These are phyloP conservation scores for Hymenochirus boettgeri DNA, from an alignment of 2,113 vertebrate genomes.

Conservation along the genomic window DNA sequence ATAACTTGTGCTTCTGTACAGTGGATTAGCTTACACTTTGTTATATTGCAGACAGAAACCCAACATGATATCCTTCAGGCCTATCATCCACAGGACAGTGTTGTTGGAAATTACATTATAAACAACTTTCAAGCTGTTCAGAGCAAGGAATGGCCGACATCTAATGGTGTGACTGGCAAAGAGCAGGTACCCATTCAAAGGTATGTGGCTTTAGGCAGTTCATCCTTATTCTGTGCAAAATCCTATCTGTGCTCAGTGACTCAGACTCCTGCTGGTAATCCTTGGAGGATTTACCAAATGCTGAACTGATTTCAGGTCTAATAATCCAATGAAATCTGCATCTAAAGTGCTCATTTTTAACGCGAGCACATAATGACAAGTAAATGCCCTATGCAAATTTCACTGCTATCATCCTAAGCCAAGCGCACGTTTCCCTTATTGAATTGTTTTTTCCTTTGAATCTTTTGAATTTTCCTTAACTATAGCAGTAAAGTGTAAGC, in stretches of 20 bases:
- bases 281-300: neutral
- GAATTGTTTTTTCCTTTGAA: no score
- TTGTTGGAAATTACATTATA: neutral
- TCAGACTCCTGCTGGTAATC: slow-evolving; percentile 14
- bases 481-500: no score
- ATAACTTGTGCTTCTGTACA: no score
- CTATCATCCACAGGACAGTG: neutral
- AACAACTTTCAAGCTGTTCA: neutral
- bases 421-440: no score
- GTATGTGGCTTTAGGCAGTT: slow-evolving; percentile 1
- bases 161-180: slow-evolving; percentile 4
- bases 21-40: no score
- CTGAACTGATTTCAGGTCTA: slow-evolving; percentile 17
- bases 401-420: no score
- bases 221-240: neutral
- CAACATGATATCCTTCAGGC: neutral
- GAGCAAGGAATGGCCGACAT: neutral
- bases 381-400: no score
- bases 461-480: no score
- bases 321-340: neutral
- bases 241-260: slow-evolving; percentile 7
- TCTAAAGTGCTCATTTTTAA: neutral
- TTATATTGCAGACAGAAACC: slow-evolving; percentile 1
- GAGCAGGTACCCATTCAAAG: slow-evolving; percentile 23
- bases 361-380: no score